Base-by-base conservation (phyloP, 2,888 invertebrate species). In the Luperina testacea region DNA sequence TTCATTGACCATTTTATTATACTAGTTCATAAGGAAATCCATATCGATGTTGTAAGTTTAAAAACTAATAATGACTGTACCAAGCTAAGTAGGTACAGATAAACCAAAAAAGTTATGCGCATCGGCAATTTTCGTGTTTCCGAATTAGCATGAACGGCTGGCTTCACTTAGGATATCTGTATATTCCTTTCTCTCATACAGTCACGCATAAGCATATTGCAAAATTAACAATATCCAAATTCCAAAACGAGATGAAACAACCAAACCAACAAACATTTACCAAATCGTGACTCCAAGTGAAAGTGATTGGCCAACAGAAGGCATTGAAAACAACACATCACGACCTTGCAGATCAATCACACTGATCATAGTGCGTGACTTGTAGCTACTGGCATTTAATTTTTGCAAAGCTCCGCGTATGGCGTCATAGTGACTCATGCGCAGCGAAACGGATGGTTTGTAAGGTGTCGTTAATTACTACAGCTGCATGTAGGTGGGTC, bases 311-410 rank as follows among this genome's bases (percentile, higher is more conserved):
- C 67, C 67, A 79, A 42, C 51, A 61, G 67, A 57, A 87, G 80
- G 77, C 84, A 87, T 83, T 83, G 81, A 83, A 82, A 81, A 85
- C 82, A 77, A 88, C 81, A 77, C 87, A 87, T 88, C 84, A 71
- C 74, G 82, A 82, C 90, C 90, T 90, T 89, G 90, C 75, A 38
- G 77, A 81, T 84, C 81, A 82, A 86, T 88, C 84, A 83, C 61
- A 75, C 75, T 79, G 78, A 79, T 86, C 80, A 72, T 81, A 63
- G 73, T 81, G 86, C 87, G 84, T 88, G 85, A 85, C 88, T 87
- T 63, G 83, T 78, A 72, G 84, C 73, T 78, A 83, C 72, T 78
- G 82, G 84, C 73, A 81, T 86, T 88, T 84, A 72, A 82, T 86
- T 88, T 85, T 84, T 85, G 74, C 72, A 81, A 82, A 83, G 78